Conservation (phyloP, 2,888 invertebrate genomes). For the Tethea ocularis region DNA sequence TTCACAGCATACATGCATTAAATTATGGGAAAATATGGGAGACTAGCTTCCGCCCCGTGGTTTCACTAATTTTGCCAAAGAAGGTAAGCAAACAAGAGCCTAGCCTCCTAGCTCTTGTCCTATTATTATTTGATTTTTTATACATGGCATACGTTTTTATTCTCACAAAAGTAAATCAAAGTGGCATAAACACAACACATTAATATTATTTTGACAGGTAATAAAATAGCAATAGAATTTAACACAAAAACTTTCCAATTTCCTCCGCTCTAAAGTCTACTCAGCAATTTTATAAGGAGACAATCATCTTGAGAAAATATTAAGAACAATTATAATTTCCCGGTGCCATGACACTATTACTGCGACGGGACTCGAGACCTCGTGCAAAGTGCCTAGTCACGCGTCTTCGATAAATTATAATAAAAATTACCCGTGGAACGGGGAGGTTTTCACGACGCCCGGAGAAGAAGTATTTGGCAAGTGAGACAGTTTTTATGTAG, state of each 20-base stretch:
- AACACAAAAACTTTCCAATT: background rate
- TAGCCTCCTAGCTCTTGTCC: too few species aligned
- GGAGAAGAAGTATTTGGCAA: conserved; percentile 8
- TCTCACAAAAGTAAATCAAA: too few species aligned
- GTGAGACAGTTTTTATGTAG: background rate
- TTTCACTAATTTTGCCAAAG: too few species aligned
- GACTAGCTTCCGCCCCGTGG: too few species aligned
- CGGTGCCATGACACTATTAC: conserved; percentile 53
- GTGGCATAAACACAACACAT: too few species aligned
- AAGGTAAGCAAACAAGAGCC: too few species aligned
- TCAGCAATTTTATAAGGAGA: conserved; percentile 10
- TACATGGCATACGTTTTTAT: too few species aligned
- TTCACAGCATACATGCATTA: too few species aligned
- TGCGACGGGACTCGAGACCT: conserved; percentile 41
- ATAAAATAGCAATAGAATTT: background rate
- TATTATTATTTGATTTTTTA: too few species aligned
- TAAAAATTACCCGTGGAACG: conserved; percentile 68
- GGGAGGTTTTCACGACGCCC: conserved; percentile 41
- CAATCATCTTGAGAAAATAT: conserved; percentile 19
- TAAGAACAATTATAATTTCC: conserved; percentile 55
- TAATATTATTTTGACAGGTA: too few species aligned
- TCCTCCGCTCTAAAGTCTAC: background rate
- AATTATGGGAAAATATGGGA: too few species aligned
- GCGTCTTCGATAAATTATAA: conserved; percentile 77
- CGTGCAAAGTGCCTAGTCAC: conserved; percentile 73